phyloP scores from a whole-genome alignment of 2,888 invertebrate species.

The Smittia aterrima region DNA sequence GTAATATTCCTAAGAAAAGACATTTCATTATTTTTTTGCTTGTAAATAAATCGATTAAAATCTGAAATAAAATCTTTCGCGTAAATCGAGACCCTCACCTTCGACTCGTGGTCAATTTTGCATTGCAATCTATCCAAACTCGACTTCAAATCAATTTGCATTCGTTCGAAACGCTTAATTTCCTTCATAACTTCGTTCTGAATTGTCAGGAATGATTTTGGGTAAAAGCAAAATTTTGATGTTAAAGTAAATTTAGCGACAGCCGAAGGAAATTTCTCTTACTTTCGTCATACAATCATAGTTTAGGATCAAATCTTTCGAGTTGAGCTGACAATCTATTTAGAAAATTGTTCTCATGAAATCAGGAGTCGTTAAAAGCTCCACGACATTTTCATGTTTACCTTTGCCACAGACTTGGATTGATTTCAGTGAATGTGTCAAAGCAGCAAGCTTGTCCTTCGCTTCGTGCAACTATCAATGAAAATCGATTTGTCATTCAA shows the following conservation, averaged over 20 bases:
- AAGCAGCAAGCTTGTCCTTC: slow-evolving; percentile 42
- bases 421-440: slow-evolving; percentile 42
- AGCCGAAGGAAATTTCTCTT: slow-evolving; percentile 22
- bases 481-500: background rate
- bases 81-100: slow-evolving; percentile 29
- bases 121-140: slow-evolving; percentile 43
- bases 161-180: slow-evolving; percentile 43
- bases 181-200: slow-evolving; percentile 43
- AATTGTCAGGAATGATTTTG: background rate
- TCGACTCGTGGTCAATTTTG: slow-evolving; percentile 43
- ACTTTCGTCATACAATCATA: slow-evolving; percentile 43
- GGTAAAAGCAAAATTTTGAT: background rate
- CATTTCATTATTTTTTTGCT: background rate
- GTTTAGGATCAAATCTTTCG: slow-evolving; percentile 43
- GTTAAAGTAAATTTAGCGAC: background rate
- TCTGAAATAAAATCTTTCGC: background rate
- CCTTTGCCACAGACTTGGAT: slow-evolving; percentile 42
- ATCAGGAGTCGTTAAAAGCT: background rate
- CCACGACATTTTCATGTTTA: background rate
- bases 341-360: background rate
- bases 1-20: slow-evolving; percentile 41
- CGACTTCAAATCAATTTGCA: slow-evolving; percentile 43
- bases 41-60: background rate
- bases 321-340: slow-evolving; percentile 42
- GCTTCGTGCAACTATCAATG: slow-evolving; percentile 41